Evolutionary conservation across 1,140 invertebrate genomes (phyloP).

Genomic region (Sipha flava): DNA sequence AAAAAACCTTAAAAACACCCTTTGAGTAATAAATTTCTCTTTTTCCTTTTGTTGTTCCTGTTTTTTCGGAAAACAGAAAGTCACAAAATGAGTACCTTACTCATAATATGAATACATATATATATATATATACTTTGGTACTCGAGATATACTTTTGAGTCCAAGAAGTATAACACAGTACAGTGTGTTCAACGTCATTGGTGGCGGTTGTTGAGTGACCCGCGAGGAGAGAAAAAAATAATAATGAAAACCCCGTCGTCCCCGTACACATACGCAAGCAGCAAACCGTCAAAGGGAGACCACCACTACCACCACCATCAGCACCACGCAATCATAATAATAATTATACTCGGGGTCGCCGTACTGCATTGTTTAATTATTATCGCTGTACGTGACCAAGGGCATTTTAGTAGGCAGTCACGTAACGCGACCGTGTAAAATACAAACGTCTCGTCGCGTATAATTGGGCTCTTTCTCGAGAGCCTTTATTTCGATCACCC

Average conservation of each 20-base stretch:
- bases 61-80: not conserved
- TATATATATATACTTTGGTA: not conserved
- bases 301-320: not conserved
- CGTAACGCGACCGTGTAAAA: slow-evolving; percentile 4
- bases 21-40: not conserved
- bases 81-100: not conserved
- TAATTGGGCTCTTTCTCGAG: slow-evolving; percentile 26
- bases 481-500: not conserved
- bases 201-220: slow-evolving; percentile 6
- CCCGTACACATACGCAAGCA: not conserved
- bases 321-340: not conserved
- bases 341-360: not conserved
- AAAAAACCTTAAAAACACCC: not conserved
- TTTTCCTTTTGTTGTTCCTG: not conserved
- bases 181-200: not conserved
- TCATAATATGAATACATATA: not conserved
- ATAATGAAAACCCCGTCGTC: not conserved
- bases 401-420: slow-evolving; percentile 24
- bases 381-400: slow-evolving; percentile 20
- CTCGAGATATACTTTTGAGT: not conserved
- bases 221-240: not conserved
- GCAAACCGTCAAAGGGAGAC: not conserved
- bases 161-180: too few relatives aligned
- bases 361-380: slow-evolving; percentile 20
- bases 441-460: not conserved